Base-by-base conservation (phyloP, 2,797 vertebrate species). In the Anguilla obscura region DNA sequence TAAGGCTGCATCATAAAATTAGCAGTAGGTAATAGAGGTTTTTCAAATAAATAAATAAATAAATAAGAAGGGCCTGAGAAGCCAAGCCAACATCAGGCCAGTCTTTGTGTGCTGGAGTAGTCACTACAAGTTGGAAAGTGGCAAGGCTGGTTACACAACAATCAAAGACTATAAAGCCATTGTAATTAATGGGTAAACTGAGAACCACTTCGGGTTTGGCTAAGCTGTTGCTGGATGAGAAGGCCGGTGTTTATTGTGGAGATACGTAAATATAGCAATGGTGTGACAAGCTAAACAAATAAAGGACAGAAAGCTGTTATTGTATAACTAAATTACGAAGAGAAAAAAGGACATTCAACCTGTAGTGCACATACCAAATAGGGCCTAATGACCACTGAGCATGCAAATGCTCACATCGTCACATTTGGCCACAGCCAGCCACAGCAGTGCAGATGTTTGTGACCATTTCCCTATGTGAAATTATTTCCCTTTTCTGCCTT, bases 31-130 rank as follows among this genome's bases (percentile, higher is more conserved):
- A 71, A 12, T 30, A 33, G 16, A 30, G 69, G n/a, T 12, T 76
- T 76, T 27, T 9, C n/a, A 36, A 80, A 76, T 63, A 63, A 80
- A 76, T 74, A 12, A 69, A 27, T 69, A 33, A 80, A 76, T 76
- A 12, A 69, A 30, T 69, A 33, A 76, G 40, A 45, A 48, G 76
- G 10, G 16, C 36, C 40, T 27, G 7, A 45, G 40, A 80, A 80
- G 21, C 76, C 36, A 45, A 45, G 6, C 36, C 16, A 7, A 48
- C 14, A 10, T 3, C 74, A 12, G 33, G 33, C 33, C 1, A 40
- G 74, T 33, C 30, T 36, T 79, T 36, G 30, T 14, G 9, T 21
- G 18, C 2, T 79, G 36, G 36, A 79, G 74, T 16, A 33, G 33
- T 45, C 33, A 36, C 33, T 79, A 21, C 5, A 79, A 79, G 74